Evolutionary conservation across 2,797 vertebrate species (phyloP), one percentile per base, ranked within the genome.

Genomic region (Basileuterus tristriatus): DNA sequence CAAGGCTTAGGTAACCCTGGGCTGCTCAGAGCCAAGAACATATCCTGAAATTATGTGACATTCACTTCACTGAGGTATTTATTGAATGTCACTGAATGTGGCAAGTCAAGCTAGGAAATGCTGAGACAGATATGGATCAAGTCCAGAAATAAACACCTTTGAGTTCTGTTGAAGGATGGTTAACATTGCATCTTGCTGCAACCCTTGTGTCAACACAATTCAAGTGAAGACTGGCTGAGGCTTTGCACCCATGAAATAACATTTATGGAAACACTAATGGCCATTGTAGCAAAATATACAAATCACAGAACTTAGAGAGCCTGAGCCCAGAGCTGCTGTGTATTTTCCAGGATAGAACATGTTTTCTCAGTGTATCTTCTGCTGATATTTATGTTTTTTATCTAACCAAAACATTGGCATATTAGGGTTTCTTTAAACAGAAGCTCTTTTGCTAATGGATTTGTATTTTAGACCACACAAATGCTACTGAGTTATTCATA

Each of bases 401-500:
- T 8, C 18, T 29, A 37, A 47, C 12, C 12, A 72, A 88, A 96
- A 68, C 26, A 29, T 5, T 9, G 19, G 11, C 53, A 3, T 44
- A 18, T n/a, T 16, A 71, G 18, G 8, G 5, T 64, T 91, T 88
- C 39, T 70, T 90, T 83, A 95, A 94, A 87, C 83, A 84, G 36
- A 58, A 89, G 75, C 37, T 95, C 9, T 60, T 67, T 64, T 75
- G 53, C 26, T 83, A 81, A 62, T 88, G 60, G 77, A 47, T 90
- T 95, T 64, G 26, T 58, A 83, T 85, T 30, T 62, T 83, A 95
- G 88, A 88, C 68, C 82, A 75, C 93, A 95, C 70, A 87, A 94
- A 87, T 94, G 62, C 70, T 95, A 77, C 75, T 84, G 87, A 94
- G 65, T 82, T 96, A 91, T 87, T 97, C 77, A 95, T 83, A 95